Evolutionary conservation across 2,888 invertebrate genomes (phyloP).

Genomic region (Pseudococcus longispinus): DNA sequence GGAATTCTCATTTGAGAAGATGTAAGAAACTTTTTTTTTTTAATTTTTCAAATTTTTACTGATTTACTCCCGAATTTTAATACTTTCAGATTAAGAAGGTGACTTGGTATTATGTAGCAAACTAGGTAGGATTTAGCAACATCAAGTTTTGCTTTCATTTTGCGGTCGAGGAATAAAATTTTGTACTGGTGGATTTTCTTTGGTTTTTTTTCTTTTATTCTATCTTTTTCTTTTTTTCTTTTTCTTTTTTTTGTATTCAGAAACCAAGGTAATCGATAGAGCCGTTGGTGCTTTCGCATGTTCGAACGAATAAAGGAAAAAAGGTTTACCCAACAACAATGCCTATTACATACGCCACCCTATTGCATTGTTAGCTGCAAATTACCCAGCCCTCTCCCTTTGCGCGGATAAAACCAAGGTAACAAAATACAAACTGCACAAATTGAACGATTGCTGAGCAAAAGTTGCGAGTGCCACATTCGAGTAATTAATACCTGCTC

Average conservation of each 20-base stretch:
- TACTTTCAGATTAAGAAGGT: too few relatives aligned
- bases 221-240: neutral
- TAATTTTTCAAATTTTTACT: too few relatives aligned
- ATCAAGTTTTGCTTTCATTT: neutral
- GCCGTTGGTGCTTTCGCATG: neutral
- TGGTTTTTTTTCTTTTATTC: neutral
- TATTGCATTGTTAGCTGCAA: conserved; percentile 16
- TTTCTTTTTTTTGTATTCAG: neutral
- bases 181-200: neutral
- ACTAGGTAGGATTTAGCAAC: neutral
- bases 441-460: neutral
- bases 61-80: too few relatives aligned
- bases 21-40: too few relatives aligned
- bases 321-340: neutral
- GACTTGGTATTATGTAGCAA: too few relatives aligned
- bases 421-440: conserved; percentile 10
- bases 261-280: neutral
- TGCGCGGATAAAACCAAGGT: conserved; percentile 3
- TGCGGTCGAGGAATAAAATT: neutral
- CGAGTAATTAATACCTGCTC: neutral
- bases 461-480: neutral
- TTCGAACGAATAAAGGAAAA: neutral
- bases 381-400: neutral
- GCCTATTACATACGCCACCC: neutral
- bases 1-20: too few relatives aligned